A percentile compares a stretch with the other conserved stretches of the same genome.
Conservation (phyloP, 2,888 invertebrate genomes). For the Nomada fucata region DNA sequence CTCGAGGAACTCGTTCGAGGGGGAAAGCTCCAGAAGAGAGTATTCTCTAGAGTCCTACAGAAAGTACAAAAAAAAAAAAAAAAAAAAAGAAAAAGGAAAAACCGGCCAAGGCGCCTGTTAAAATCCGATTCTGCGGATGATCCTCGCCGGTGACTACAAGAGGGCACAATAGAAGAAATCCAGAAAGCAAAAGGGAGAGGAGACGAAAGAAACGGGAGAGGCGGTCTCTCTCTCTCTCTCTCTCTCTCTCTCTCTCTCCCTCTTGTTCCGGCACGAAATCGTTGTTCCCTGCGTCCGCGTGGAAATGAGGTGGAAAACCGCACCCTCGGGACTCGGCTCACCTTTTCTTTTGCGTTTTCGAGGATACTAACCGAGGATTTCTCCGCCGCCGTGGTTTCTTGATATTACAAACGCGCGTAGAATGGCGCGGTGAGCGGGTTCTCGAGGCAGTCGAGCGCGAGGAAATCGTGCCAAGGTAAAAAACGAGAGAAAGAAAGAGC, state of each 20-base stretch:
- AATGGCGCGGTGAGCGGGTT: slow-evolving; percentile 59
- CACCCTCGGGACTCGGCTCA: slow-evolving; percentile 71
- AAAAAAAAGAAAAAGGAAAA: slow-evolving; percentile 4
- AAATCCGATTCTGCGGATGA: slow-evolving; percentile 82
- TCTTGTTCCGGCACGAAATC: slow-evolving; percentile 70
- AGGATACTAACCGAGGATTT: slow-evolving; percentile 65
- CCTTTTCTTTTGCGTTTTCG: slow-evolving; percentile 70
- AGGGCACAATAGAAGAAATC: slow-evolving; percentile 70
- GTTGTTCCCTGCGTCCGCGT: slow-evolving; percentile 79
- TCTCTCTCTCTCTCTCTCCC: slow-evolving; percentile 49
- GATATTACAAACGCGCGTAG: slow-evolving; percentile 74
- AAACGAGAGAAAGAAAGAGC: slow-evolving; percentile 1
- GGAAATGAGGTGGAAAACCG: slow-evolving; percentile 84
- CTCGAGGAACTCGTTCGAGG: too few relatives aligned
- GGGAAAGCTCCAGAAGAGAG: neutral
- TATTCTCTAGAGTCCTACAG: slow-evolving; percentile 1
- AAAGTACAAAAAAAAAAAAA: slow-evolving; percentile 19
- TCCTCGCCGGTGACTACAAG: slow-evolving; percentile 66
- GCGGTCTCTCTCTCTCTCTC: too few relatives aligned
- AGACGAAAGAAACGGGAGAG: slow-evolving; percentile 14
- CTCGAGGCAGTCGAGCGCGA: slow-evolving; percentile 62
- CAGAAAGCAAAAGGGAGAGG: slow-evolving; percentile 36
- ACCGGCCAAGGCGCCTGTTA: slow-evolving; percentile 61
- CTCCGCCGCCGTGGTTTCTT: slow-evolving; percentile 73
- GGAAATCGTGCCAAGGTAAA: slow-evolving; percentile 52